Base-by-base conservation (phyloP, 2,888 invertebrate genomes). In the Andrena trimmerana region DNA sequence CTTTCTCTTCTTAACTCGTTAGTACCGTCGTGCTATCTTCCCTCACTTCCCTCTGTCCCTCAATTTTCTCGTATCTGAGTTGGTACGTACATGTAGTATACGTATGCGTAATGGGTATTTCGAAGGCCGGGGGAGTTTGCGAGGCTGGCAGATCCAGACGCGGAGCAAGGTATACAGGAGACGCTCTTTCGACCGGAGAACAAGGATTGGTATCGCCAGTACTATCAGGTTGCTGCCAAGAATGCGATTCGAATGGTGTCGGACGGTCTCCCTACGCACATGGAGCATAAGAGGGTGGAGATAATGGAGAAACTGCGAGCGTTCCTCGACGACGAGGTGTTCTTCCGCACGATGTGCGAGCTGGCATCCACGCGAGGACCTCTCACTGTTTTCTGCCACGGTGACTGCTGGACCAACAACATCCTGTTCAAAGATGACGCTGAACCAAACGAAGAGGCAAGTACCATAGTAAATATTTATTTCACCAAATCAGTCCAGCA, bases 341-440 rank as follows among this genome's bases (percentile, higher is more conserved):
- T 97, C 92, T 97, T 97, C 91, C 95, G 95, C 7, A 95, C 95
- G 36, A 97, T 97, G 97, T 95, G 96, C 77, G 95, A 96, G 33
- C 92, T 96, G 88, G 96, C 96, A 0, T 94, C 95, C 2, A 95
- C 96, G 0, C 95, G 95, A 86, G 96, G 96, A 57, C 96, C 96
- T 0, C 91, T 97, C 60, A 96, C 96, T 0, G 96, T 97, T 2
- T 96, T 97, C 85, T 96, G 96, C 72, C 97, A 97, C 88, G 97
- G 97, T 0, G 97, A 97, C 87, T 97, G 97, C 90, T 97, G 97
- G 97, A 96, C 96, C 0, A 97, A 97, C 89, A 97, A 97, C 92
- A 95, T 97, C 89, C 92, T 97, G 29, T 97, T 96, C 90, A 95
- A 95, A 85, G 96, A 96, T 85, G 95, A 87, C 24, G 65, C 86